Evolutionary conservation across 64 coral and sea anemone species (phyloP).

Genomic region (Pocillopora verrucosa): DNA sequence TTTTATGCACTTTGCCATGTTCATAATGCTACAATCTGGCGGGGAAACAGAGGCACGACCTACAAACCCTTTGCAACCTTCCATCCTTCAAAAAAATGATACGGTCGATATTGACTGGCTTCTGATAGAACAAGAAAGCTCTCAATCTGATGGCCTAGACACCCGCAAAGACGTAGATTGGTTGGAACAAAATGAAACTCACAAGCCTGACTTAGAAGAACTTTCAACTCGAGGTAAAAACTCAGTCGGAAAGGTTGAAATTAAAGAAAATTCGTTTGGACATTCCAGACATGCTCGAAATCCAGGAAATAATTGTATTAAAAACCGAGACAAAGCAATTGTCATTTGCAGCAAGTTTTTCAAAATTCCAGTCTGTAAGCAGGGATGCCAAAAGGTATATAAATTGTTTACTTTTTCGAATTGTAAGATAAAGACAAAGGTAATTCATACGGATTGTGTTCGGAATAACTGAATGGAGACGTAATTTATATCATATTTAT

Average conservation of each 20-base stretch:
- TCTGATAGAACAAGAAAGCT: no score
- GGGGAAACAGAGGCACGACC: background rate
- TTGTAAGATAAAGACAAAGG: no score
- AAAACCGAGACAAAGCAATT: background rate
- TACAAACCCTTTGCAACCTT: background rate
- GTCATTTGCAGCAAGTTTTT: background rate
- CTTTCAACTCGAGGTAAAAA: background rate
- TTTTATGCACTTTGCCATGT: background rate
- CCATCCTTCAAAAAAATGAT: background rate
- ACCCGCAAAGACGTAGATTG: background rate
- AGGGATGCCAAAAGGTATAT: background rate
- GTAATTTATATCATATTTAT: background rate
- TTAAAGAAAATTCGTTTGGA: background rate
- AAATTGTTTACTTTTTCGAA: background rate
- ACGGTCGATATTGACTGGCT: background rate
- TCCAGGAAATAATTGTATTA: background rate
- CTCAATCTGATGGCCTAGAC: no score
- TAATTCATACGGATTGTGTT: background rate
- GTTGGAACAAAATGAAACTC: background rate
- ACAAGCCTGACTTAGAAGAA: background rate
- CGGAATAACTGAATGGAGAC: background rate
- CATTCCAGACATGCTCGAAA: background rate
- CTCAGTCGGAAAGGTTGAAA: background rate
- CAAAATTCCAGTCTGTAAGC: constrained; percentile 2
- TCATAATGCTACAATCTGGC: background rate